Percentiles rank a stretch among this genome's conserved stretches.
Evolutionary conservation across 2,797 vertebrate genomes (phyloP).

Genomic region (Mus minutoides): DNA sequence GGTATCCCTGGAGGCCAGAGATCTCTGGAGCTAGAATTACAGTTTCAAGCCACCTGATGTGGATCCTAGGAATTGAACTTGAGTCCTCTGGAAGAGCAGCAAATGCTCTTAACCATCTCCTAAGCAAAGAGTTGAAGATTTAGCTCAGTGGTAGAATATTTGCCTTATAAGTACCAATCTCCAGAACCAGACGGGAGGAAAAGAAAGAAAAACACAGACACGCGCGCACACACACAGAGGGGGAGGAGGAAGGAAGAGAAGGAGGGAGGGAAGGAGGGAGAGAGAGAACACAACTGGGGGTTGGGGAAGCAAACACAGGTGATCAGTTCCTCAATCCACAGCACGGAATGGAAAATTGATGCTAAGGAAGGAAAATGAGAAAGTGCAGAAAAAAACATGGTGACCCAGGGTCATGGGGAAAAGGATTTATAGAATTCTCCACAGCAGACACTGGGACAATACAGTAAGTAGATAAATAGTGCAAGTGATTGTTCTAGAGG

Average conservation of each 20-base stretch:
- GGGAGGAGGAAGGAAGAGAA: background rate
- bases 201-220: background rate
- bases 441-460: background rate
- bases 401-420: background rate
- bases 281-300: background rate
- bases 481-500: conserved; percentile 30
- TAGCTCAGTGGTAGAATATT: background rate
- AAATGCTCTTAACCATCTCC: background rate
- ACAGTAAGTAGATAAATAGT: background rate
- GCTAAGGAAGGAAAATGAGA: conserved; percentile 6
- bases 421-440: background rate
- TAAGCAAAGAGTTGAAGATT: background rate
- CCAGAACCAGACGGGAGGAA: background rate
- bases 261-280: background rate
- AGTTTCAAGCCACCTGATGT: background rate
- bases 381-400: background rate
- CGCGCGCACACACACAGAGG: background rate
- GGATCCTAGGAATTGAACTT: background rate
- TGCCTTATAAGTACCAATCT: background rate
- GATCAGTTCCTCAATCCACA: conserved; percentile 47
- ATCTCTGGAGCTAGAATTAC: background rate
- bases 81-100: background rate
- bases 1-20: background rate
- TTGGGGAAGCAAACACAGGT: background rate
- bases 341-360: conserved; percentile 15